Conservation (phyloP, 1,140 invertebrate genomes). For the Ruditapes philippinarum region DNA sequence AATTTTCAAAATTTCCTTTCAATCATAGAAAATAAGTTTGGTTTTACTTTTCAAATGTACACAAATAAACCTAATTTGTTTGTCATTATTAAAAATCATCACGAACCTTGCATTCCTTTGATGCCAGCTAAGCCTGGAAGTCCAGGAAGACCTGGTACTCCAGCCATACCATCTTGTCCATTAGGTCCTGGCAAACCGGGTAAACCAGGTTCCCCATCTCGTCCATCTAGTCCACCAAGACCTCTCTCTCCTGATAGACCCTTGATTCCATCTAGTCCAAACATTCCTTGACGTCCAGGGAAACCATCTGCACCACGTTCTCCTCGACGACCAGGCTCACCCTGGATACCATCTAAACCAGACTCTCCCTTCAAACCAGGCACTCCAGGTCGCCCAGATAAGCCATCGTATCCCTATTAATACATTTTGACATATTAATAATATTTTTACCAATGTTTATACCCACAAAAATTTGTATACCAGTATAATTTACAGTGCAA, state of each 20-base stretch:
- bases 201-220: constrained; percentile 89
- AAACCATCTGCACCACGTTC: constrained; percentile 21
- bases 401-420: constrained; percentile 33
- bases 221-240: constrained; percentile 90
- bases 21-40: too few species aligned
- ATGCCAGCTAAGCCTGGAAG: constrained; percentile 29
- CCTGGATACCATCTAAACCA: constrained; percentile 44
- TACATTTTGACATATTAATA: too few species aligned
- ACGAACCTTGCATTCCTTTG: constrained; percentile 46
- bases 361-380: constrained; percentile 31
- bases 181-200: constrained; percentile 89
- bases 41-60: too few species aligned
- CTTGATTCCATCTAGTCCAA: constrained; percentile 45
- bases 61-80: neutral
- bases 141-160: constrained; percentile 90
- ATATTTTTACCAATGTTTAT: too few species aligned
- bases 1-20: too few species aligned
- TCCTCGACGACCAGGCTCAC: constrained; percentile 38
- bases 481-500: too few species aligned
- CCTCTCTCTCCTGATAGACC: constrained; percentile 85
- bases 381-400: constrained; percentile 7
- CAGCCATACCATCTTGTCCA: constrained; percentile 90
- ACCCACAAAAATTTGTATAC: too few species aligned
- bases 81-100: too few species aligned
- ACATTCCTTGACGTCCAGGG: constrained; percentile 20